These are phyloP conservation scores for Nesometra sesokonis DNA, from an alignment of 35 echinoderm and acorn worm species.

Conservation along the genomic window DNA sequence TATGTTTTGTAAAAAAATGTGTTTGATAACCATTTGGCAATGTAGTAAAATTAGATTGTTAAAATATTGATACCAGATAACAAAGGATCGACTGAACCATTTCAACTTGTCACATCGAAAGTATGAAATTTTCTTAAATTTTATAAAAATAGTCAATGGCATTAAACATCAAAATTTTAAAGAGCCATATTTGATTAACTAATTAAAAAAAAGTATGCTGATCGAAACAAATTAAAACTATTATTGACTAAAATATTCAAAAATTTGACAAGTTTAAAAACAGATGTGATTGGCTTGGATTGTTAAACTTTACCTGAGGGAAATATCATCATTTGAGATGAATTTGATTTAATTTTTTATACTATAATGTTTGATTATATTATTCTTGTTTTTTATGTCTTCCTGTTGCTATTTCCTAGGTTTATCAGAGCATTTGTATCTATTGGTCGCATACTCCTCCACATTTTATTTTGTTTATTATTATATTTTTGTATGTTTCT, in stretches of 20 bases:
- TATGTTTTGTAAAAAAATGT: not conserved
- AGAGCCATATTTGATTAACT: too few relatives aligned
- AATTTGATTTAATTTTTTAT: not conserved
- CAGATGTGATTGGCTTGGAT: not conserved
- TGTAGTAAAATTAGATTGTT: not conserved
- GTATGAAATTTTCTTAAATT: not conserved
- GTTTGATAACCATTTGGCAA: not conserved
- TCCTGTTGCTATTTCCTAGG: not conserved
- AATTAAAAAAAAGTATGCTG: not conserved
- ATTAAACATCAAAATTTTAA: too few relatives aligned
- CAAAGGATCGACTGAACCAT: not conserved
- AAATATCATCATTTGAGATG: not conserved
- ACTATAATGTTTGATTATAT: not conserved
- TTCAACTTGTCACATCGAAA: not conserved
- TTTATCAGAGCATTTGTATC: not conserved
- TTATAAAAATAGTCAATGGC: too few relatives aligned
- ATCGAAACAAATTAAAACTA: not conserved
- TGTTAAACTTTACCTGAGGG: not conserved
- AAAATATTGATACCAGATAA: not conserved
- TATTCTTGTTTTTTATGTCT: not conserved
- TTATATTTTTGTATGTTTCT: not conserved
- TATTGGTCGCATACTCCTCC: not conserved
- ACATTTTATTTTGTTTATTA: not conserved
- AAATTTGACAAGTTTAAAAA: not conserved
- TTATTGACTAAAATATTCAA: not conserved